These are phyloP conservation scores for Hanleya hanleyi DNA, from an alignment of 2,888 invertebrate genomes.

Conservation along the genomic window DNA sequence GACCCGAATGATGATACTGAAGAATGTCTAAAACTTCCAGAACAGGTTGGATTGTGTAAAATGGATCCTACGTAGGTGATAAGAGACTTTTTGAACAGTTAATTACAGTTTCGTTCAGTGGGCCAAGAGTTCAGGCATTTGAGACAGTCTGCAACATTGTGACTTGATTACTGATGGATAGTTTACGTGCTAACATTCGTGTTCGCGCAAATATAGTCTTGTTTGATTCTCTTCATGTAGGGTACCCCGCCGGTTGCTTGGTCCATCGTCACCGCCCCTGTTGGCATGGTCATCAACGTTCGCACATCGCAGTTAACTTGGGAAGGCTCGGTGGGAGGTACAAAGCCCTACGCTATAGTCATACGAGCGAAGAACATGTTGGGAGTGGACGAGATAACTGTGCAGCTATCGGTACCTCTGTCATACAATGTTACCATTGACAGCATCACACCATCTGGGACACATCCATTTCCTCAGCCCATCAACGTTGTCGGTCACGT, in stretches of 20 bases:
- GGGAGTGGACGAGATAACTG: conserved; percentile 22
- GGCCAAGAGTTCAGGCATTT: too few relatives aligned
- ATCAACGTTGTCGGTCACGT: conserved; percentile 24
- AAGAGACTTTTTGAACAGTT: too few relatives aligned
- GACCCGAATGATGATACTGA: too few relatives aligned
- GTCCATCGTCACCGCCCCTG: conserved; percentile 16
- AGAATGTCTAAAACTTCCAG: too few relatives aligned
- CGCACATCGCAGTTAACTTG: conserved; percentile 23
- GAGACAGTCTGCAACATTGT: too few relatives aligned
- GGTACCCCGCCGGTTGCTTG: conserved; percentile 29
- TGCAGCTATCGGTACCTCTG: conserved; percentile 22
- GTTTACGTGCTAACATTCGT: too few relatives aligned
- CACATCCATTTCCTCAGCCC: conserved; percentile 17
- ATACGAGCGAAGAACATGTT: conserved; percentile 26
- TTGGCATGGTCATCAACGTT: conserved; percentile 21
- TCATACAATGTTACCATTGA: conserved; percentile 27
- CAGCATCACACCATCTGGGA: conserved; percentile 11
- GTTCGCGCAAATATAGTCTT: too few relatives aligned
- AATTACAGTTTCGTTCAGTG: too few relatives aligned
- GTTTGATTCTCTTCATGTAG: too few relatives aligned
- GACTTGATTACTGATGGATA: too few relatives aligned
- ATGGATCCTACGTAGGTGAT: too few relatives aligned
- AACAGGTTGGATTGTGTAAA: too few relatives aligned
- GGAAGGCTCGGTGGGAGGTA: conserved; percentile 19
- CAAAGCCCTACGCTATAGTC: conserved; percentile 11